phyloP scores from a whole-genome alignment of 2,888 invertebrate species.

The Pilophorus perplexus region DNA sequence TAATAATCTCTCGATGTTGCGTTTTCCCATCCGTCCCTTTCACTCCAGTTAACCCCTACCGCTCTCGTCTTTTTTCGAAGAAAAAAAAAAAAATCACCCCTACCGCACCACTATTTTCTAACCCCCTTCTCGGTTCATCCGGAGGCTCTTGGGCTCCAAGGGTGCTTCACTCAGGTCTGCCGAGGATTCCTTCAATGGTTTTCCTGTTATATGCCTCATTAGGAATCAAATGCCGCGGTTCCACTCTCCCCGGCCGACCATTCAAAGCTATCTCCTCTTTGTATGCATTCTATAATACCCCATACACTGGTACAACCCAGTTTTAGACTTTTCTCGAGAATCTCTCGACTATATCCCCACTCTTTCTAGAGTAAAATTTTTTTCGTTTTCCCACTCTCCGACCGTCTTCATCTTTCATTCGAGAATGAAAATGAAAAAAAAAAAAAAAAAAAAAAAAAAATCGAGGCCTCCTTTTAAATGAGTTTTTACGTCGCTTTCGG shows the following conservation, averaged over 20 bases:
- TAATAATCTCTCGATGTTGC: slow-evolving; percentile 42
- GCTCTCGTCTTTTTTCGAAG: background rate
- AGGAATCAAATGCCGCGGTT: slow-evolving; percentile 42
- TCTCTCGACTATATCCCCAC: slow-evolving; percentile 30
- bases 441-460: too few relatives aligned
- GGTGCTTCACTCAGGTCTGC: slow-evolving; percentile 30
- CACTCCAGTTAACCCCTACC: slow-evolving; percentile 21
- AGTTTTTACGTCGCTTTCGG: slow-evolving; percentile 23
- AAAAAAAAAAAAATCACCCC: slow-evolving; percentile 12
- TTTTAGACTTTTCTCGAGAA: slow-evolving; percentile 38
- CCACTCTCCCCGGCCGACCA: slow-evolving; percentile 5
- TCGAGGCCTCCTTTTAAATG: slow-evolving; percentile 36
- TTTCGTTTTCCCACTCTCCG: slow-evolving; percentile 2
- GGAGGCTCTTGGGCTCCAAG: slow-evolving; percentile 27
- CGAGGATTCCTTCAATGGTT: slow-evolving; percentile 39
- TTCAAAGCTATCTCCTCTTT: slow-evolving; percentile 38
- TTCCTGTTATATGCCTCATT: slow-evolving; percentile 45
- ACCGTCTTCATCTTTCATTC: background rate
- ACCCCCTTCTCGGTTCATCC: slow-evolving; percentile 1
- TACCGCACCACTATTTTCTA: slow-evolving; percentile 1
- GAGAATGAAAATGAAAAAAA: too few relatives aligned
- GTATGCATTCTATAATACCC: slow-evolving; percentile 34
- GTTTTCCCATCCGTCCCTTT: slow-evolving; percentile 20
- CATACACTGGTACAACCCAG: slow-evolving; percentile 13
- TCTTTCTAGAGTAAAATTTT: slow-evolving; percentile 15